phyloP scores from a whole-genome alignment of 2,888 invertebrate genomes.

The Nudaria mundana region DNA sequence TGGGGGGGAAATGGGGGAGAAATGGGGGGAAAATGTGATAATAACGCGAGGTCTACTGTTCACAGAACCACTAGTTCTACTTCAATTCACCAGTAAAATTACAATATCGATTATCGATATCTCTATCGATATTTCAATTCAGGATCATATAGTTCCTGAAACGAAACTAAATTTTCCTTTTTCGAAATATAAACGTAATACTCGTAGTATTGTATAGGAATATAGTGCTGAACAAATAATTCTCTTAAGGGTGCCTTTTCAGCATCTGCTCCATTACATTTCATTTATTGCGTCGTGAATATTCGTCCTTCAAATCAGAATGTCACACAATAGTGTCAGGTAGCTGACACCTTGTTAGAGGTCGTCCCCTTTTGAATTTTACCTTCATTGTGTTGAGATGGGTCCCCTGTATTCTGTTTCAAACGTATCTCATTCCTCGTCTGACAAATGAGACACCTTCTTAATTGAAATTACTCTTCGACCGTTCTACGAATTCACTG shows the following conservation, averaged over 20 bases:
- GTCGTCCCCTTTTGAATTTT: conserved; percentile 58
- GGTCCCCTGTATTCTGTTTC: conserved; percentile 63
- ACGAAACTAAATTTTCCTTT: no score
- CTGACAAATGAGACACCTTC: conserved; percentile 50
- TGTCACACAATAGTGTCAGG: conserved; percentile 71
- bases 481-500: conserved; percentile 13
- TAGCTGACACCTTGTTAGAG: conserved; percentile 75
- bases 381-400: conserved; percentile 65
- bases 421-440: conserved; percentile 51
- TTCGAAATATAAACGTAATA: no score
- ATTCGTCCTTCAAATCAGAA: conserved; percentile 61
- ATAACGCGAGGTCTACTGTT: no score
- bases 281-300: conserved; percentile 65
- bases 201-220: no score
- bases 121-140: no score
- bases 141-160: no score
- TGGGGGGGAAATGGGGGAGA: no score
- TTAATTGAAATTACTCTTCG: conserved; percentile 53
- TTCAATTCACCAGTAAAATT: no score
- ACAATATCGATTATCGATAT: no score
- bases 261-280: conserved; percentile 35
- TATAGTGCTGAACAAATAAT: conserved; percentile 39
- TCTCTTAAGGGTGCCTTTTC: conserved; percentile 37
- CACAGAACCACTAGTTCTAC: no score
- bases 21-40: no score